Evolutionary conservation across 2,888 invertebrate species (phyloP).

Genomic region (Prenolepis imparis): DNA sequence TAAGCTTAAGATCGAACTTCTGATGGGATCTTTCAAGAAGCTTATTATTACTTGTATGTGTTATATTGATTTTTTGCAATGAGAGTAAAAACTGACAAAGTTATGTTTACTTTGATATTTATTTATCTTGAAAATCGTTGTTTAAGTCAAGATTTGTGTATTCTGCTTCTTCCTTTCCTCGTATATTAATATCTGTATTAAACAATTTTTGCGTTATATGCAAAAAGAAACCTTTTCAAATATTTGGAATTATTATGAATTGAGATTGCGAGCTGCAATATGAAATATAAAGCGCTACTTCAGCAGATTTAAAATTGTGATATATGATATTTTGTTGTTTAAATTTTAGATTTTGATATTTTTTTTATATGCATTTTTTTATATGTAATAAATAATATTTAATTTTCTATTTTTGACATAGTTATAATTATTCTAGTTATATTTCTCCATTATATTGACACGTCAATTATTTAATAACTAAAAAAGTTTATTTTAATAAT

Average conservation of each 20-base stretch:
- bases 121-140: background rate
- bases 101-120: background rate
- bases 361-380: too few relatives aligned
- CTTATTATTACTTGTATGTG: constrained; percentile 4
- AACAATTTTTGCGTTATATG: background rate
- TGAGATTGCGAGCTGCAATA: background rate
- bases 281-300: background rate
- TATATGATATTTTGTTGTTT: background rate
- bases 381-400: background rate
- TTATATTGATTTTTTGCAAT: background rate
- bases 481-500: background rate
- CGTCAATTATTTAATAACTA: background rate
- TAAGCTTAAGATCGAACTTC: background rate
- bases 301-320: background rate
- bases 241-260: background rate
- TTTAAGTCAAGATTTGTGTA: background rate
- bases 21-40: background rate
- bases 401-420: background rate
- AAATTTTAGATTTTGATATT: background rate
- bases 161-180: background rate
- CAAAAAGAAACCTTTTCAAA: background rate
- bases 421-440: background rate
- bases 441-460: background rate
- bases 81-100: background rate
- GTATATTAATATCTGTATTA: background rate